Evolutionary conservation across 2,888 invertebrate species (phyloP), one percentile per base, ranked within the genome.

Genomic region (Meiosimyza platycephala): DNA sequence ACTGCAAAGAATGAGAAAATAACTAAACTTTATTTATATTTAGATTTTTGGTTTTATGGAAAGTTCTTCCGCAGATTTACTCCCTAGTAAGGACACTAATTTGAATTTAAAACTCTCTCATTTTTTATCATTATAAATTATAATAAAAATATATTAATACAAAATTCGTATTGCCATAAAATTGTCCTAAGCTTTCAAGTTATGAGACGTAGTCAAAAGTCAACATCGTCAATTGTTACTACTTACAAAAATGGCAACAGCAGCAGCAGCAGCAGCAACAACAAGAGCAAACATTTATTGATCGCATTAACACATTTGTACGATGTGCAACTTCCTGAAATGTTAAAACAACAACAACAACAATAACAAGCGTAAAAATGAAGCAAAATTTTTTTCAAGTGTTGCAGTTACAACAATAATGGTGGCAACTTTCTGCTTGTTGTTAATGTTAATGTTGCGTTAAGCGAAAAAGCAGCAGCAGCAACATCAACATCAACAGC

Each of bases 1-100:
- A n/a, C n/a, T n/a, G n/a, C n/a, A 51, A 66, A 66, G 54, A 59
- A 66, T 57, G 50, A 55, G 22, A 66, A 72, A 60, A 72, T 69
- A 66, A 54, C 71, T 66, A 22, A 2, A 22, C 22, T 22, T 22
- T 22, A 1, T 22, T 22, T 22, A 2, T 22, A 22, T 22, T 22
- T 22, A 22, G 22, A 22, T 22, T 2, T 2, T 22, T 22, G 22
- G 22, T 22, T 22, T 2, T 22, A 2, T 22, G 1, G 22, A 22
- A 22, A 22, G 22, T 22, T 22, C 22, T 22, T 22, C 22, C 2
- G 22, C 22, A 22, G 22, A 22, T 2, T 22, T 22, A 22, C 2
- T 22, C 2, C 22, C 2, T 22, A 2, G 22, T 22, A 22, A 2
- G 2, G 22, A 22, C 22, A 22, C 22, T 22, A 22, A 22, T 22